phyloP scores from a whole-genome alignment of 2,888 invertebrate genomes.

The Drosophila cognata region DNA sequence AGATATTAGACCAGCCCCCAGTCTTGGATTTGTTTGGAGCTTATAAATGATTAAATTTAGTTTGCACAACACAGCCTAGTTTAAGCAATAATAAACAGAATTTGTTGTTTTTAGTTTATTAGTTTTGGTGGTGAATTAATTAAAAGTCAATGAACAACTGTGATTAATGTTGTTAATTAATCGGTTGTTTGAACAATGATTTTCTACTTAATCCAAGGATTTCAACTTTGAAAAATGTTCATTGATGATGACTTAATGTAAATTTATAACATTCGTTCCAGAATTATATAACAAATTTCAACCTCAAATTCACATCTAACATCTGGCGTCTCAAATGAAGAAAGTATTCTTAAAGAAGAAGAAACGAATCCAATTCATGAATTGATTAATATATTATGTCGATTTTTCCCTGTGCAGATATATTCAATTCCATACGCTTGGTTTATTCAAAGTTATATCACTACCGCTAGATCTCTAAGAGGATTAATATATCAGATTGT shows the following conservation, averaged over 20 bases:
- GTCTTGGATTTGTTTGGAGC: background rate
- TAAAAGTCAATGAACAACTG: background rate
- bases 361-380: background rate
- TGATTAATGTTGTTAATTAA: background rate
- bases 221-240: background rate
- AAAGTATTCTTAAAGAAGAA: background rate
- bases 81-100: background rate
- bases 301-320: too few species aligned
- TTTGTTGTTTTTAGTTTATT: background rate
- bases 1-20: slow-evolving; percentile 21
- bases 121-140: background rate
- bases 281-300: background rate
- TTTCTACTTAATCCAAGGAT: too few species aligned
- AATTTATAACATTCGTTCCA: background rate
- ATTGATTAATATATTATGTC: background rate
- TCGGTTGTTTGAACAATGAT: background rate
- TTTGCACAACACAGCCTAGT: background rate
- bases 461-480: background rate
- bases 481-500: background rate
- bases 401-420: background rate
- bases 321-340: too few species aligned
- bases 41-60: slow-evolving; percentile 1
- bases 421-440: background rate
- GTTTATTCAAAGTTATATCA: background rate
- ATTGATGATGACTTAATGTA: background rate